These are phyloP conservation scores for Platyura marginata DNA, from an alignment of 1,140 invertebrate species.

Conservation along the genomic window DNA sequence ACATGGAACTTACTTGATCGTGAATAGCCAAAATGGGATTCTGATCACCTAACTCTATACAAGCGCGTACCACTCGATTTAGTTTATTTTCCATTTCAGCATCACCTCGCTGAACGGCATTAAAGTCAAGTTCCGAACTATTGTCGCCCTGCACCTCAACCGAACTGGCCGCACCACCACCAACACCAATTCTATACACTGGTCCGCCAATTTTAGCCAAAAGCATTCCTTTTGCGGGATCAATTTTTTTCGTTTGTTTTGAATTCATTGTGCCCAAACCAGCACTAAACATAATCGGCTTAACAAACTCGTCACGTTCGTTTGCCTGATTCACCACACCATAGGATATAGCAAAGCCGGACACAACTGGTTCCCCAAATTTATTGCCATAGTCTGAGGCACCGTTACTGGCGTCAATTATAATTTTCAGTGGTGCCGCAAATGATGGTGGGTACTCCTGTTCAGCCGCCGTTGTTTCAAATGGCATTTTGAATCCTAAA, in stretches of 20 bases:
- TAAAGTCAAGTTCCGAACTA: conserved; percentile 76
- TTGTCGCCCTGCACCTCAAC: conserved; percentile 83
- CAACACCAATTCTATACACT: conserved; percentile 91
- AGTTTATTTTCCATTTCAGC: conserved; percentile 98
- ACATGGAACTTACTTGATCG: too few species aligned
- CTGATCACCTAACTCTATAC: conserved; percentile 55
- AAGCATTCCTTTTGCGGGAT: conserved; percentile 41
- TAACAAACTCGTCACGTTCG: conserved; percentile 80
- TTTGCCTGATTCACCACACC: conserved; percentile 46
- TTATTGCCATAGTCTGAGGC: conserved; percentile 99
- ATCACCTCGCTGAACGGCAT: conserved; percentile 93
- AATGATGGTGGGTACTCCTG: conserved; percentile 77
- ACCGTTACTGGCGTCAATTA: conserved; percentile 92
- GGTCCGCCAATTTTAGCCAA: conserved; percentile 93
- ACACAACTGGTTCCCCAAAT: conserved; percentile 89
- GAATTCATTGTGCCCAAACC: conserved; percentile 69
- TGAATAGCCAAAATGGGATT: conserved; percentile 74
- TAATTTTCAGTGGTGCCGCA: conserved; percentile 55
- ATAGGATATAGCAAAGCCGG: conserved; percentile 83
- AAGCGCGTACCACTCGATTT: conserved; percentile 82
- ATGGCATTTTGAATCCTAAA: conserved; percentile 39
- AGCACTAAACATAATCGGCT: conserved; percentile 97
- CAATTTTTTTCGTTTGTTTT: conserved; percentile 11
- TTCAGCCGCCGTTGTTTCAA: conserved; percentile 59
- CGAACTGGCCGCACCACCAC: conserved; percentile 89